Evolutionary conservation across 2,888 invertebrate species (phyloP).

Genomic region (Liopterus haemorrhoidalis): DNA sequence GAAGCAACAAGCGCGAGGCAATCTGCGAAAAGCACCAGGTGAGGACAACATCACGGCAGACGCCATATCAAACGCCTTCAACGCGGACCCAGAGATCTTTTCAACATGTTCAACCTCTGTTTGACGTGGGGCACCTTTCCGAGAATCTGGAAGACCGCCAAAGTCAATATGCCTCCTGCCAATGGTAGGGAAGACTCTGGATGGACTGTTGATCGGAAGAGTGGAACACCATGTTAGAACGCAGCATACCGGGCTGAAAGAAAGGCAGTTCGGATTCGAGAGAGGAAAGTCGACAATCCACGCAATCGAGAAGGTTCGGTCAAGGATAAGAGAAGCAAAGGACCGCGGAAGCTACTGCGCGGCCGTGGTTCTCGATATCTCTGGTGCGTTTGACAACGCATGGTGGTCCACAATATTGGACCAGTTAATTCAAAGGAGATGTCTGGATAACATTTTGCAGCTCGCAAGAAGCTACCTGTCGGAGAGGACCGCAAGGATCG

Average conservation of each 20-base stretch:
- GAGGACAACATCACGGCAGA: slow-evolving; percentile 16
- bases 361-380: slow-evolving; percentile 24
- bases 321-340: slow-evolving; percentile 4
- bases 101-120: neutral
- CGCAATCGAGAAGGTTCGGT: slow-evolving; percentile 10
- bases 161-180: slow-evolving; percentile 18
- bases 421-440: slow-evolving; percentile 20
- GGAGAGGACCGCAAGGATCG: slow-evolving; percentile 9
- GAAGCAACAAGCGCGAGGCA: slow-evolving; percentile 9
- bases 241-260: neutral
- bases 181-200: slow-evolving; percentile 16
- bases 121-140: neutral
- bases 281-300: slow-evolving; percentile 11
- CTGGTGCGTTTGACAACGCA: slow-evolving; percentile 35
- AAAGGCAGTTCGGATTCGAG: slow-evolving; percentile 17
- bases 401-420: slow-evolving; percentile 33
- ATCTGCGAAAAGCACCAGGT: slow-evolving; percentile 14
- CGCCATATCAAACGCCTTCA: slow-evolving; percentile 6
- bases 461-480: slow-evolving; percentile 9
- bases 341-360: slow-evolving; percentile 18
- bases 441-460: slow-evolving; percentile 21
- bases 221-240: slow-evolving; percentile 3
- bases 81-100: neutral
- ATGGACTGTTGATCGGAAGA: slow-evolving; percentile 8
- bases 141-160: too few species aligned